phyloP scores from a whole-genome alignment of 2,888 invertebrate genomes.

The Thecocarcelia acutangulata region DNA sequence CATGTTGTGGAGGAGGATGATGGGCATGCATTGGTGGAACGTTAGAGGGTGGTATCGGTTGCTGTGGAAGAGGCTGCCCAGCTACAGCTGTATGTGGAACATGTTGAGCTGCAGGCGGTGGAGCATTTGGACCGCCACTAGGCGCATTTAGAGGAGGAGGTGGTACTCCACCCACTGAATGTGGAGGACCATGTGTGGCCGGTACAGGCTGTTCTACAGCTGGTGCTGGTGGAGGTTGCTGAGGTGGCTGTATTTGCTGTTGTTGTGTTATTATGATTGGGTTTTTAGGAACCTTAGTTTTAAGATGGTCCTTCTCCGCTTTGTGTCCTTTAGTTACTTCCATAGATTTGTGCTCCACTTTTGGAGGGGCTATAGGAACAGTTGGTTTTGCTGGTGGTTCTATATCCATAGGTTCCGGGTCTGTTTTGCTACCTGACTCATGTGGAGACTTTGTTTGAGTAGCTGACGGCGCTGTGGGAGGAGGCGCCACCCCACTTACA shows the following conservation, averaged over 20 bases:
- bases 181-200: conserved; percentile 62
- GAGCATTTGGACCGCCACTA: conserved; percentile 39
- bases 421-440: conserved; percentile 78
- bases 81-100: conserved; percentile 51
- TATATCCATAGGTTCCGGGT: conserved; percentile 80
- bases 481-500: conserved; percentile 36
- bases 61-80: conserved; percentile 61
- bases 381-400: conserved; percentile 79
- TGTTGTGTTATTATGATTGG: conserved; percentile 69
- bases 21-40: conserved; percentile 71
- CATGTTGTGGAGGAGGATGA: conserved; percentile 77
- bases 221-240: conserved; percentile 38
- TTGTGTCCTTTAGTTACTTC: conserved; percentile 53
- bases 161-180: conserved; percentile 44
- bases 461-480: conserved; percentile 53
- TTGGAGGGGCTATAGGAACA: conserved; percentile 73
- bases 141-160: conserved; percentile 46
- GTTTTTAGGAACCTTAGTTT: conserved; percentile 63
- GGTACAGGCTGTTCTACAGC: conserved; percentile 54
- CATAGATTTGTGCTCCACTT: conserved; percentile 67
- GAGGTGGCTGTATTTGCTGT: conserved; percentile 48
- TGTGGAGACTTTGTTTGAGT: conserved; percentile 69
- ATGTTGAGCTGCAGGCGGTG: conserved; percentile 61
- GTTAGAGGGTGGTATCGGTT: conserved; percentile 63
- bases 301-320: conserved; percentile 53